Percentiles rank a stretch among this genome's conserved stretches.
phyloP scores from a whole-genome alignment of 2,797 vertebrate genomes.

The Hippopotamyrus pictus region DNA sequence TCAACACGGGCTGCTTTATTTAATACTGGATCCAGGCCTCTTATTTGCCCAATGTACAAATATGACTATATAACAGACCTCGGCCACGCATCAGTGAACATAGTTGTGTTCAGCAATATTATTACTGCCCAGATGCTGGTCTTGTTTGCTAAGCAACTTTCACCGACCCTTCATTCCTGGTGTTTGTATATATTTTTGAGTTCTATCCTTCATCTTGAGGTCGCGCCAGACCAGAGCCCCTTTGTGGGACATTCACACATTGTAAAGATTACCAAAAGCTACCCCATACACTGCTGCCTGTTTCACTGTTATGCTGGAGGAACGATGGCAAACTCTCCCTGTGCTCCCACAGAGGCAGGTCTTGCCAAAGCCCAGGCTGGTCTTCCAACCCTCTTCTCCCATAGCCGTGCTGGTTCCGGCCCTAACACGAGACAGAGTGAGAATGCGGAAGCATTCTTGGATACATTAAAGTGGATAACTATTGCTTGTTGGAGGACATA shows the following conservation, averaged over 20 bases:
- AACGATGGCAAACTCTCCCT: neutral
- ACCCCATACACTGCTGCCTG: neutral
- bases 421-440: neutral
- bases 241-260: neutral
- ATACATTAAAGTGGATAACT: neutral
- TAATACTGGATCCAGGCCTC: neutral
- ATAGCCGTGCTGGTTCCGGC: neutral
- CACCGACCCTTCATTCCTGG: neutral
- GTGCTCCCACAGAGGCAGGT: neutral
- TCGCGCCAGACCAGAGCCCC: neutral
- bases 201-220: neutral
- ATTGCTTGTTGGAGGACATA: neutral
- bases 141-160: slow-evolving; percentile 1
- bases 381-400: neutral
- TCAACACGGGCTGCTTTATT: neutral
- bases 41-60: neutral
- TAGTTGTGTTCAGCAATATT: neutral
- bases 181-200: neutral
- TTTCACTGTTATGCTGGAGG: neutral
- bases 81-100: neutral
- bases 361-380: neutral
- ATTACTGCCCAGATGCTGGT: neutral
- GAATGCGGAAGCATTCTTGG: neutral
- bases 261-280: neutral
- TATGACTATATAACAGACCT: neutral